Percentiles rank a stretch among this genome's conserved stretches.
These are phyloP conservation scores for Anser cygnoides DNA, from an alignment of 2,113 vertebrate species.

Conservation along the genomic window DNA sequence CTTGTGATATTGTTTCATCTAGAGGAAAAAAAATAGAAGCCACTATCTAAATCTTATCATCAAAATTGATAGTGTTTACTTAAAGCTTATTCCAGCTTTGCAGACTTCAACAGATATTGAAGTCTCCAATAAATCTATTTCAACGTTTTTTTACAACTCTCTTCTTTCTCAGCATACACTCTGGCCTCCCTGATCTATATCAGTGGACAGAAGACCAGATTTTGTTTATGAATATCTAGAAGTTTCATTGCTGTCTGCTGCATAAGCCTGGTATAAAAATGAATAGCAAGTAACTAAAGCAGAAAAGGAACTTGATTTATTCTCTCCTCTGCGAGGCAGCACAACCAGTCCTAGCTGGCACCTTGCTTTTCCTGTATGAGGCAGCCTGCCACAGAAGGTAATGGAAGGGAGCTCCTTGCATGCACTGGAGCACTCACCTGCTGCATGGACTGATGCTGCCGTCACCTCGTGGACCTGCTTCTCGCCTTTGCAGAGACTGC, in stretches of 20 bases:
- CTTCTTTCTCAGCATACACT: slow-evolving; percentile 13
- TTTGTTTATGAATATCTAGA: slow-evolving; percentile 63
- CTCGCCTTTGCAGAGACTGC: background rate
- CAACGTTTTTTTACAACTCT: slow-evolving; percentile 24
- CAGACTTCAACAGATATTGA: slow-evolving; percentile 68
- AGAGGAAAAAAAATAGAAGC: slow-evolving; percentile 10
- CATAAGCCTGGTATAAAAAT: slow-evolving; percentile 35
- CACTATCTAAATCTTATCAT: slow-evolving; percentile 68
- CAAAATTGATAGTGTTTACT: slow-evolving; percentile 67
- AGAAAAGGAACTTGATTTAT: slow-evolving; percentile 54
- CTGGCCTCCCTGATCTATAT: slow-evolving; percentile 54
- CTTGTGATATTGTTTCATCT: slow-evolving; percentile 40
- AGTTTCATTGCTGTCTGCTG: slow-evolving; percentile 40
- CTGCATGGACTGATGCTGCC: background rate
- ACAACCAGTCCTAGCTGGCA: background rate
- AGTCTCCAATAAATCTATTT: slow-evolving; percentile 69
- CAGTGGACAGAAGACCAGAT: slow-evolving; percentile 30
- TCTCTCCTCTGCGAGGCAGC: background rate
- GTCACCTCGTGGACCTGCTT: fast-evolving
- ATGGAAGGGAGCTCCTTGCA: background rate
- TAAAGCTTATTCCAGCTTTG: slow-evolving; percentile 64
- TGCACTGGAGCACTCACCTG: background rate
- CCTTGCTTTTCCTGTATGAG: background rate
- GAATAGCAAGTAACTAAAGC: slow-evolving; percentile 60
- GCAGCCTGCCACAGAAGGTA: background rate